Evolutionary conservation across 2,113 vertebrate genomes (phyloP), one percentile per base, ranked within the genome.

Genomic region (Hypomesus transpacificus): DNA sequence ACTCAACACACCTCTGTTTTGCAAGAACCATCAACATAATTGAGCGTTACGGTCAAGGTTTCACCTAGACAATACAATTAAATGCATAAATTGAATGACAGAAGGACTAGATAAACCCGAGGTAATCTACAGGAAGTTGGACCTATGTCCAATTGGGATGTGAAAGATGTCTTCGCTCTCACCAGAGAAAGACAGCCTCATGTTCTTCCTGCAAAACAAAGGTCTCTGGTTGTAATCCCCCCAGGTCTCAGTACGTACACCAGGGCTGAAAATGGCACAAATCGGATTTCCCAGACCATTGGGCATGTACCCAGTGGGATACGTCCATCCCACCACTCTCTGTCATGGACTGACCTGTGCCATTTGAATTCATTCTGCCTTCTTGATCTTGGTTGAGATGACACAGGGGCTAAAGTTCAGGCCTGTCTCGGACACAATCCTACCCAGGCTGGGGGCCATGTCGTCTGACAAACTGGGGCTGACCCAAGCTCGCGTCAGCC

Each of bases 241-340:
- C 24, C 31, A 77, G 74, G 71, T 59, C 70, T 67, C 54, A 65
- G 46, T 67, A 21, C 8, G 17, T n/a, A 22, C 24, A 68, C 74
- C 8, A 73, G 56, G 22, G 20, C 18, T n/a, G 34, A 62, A 28
- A 71, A 54, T 51, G 53, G 22, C 54, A 39, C 59, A 75, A 68
- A 50, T 54, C 21, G 71, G 56, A 75, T 67, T 61, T 74, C 31
- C 70, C 68, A 76, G 60, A 63, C 70, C 20, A 11, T 14, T 20
- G 46, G 67, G 52, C 60, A 64, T 63, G 71, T 75, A 6, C 22
- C 62, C 18, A 50, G 57, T 3, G 46, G 57, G 50, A 69, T 31
- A 57, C 21, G 28, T 24, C 8, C 61, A 20, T 72, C 21, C 3
- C 34, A 22, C n/a, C 14, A 60, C 54, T 61, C 59, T 70, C 26